Conservation (phyloP, 2,888 invertebrate species). For the Monochamus alternatus region DNA sequence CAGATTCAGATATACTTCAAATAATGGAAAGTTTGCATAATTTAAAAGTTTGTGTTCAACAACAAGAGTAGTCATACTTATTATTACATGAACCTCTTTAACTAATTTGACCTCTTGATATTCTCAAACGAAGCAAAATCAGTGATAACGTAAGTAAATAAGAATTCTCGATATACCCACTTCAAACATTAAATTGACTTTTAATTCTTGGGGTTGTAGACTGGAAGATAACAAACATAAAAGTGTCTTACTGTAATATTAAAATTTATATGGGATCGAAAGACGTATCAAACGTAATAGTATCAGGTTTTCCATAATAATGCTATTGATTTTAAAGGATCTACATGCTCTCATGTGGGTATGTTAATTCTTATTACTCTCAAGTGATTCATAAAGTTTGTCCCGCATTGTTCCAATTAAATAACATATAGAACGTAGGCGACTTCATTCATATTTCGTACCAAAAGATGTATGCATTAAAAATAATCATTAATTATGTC, state of each 20-base stretch:
- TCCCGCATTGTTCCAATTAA: constrained; percentile 25
- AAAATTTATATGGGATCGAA: too few relatives aligned
- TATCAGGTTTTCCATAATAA: too few relatives aligned
- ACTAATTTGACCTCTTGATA: neutral
- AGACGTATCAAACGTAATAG: too few relatives aligned
- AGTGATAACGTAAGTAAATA: neutral
- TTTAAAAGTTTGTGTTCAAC: too few relatives aligned
- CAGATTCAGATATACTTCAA: too few relatives aligned
- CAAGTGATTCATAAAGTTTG: neutral
- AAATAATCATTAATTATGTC: constrained; percentile 16
- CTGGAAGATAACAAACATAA: too few relatives aligned
- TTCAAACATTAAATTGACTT: too few relatives aligned
- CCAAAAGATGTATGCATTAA: neutral
- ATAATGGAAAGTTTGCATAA: too few relatives aligned
- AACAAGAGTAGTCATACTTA: neutral
- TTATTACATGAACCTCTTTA: constrained; percentile 2
- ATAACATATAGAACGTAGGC: constrained; percentile 9
- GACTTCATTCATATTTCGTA: constrained; percentile 23
- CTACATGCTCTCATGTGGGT: neutral
- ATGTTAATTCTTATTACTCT: constrained; percentile 5
- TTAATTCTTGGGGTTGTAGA: too few relatives aligned
- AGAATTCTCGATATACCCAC: neutral
- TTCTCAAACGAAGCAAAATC: neutral
- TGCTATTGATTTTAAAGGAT: too few relatives aligned
- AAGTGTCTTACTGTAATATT: too few relatives aligned